Evolutionary conservation across 2,888 invertebrate species (phyloP).

Genomic region (Caenorhabditis zanzibari): DNA sequence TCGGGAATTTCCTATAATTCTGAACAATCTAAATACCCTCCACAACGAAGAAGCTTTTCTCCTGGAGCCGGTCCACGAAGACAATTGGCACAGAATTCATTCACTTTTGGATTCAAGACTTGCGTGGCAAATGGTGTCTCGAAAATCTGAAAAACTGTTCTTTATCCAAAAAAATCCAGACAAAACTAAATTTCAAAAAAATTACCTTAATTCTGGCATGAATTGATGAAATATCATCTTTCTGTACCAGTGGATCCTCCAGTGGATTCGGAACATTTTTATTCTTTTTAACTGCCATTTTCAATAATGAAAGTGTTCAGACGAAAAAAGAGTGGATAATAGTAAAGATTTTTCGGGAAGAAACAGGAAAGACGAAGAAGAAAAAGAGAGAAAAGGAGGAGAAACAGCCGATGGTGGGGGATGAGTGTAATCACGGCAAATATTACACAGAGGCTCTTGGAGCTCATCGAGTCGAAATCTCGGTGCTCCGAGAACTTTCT

Average conservation of each 20-base stretch:
- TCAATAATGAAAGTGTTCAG: neutral
- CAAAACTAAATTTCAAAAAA: neutral
- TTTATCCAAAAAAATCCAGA: no score
- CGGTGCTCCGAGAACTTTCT: conserved; percentile 30
- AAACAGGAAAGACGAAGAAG: conserved; percentile 19
- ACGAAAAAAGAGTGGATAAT: conserved; percentile 9
- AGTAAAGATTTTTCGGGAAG: conserved; percentile 45
- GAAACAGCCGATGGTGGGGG: conserved; percentile 16
- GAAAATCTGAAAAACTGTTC: conserved; percentile 68
- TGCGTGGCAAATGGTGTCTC: conserved; percentile 81
- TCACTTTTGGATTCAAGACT: conserved; percentile 74
- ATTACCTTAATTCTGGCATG: conserved; percentile 71
- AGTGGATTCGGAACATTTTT: conserved; percentile 24
- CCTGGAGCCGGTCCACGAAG: conserved; percentile 72
- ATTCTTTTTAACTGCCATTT: conserved; percentile 48
- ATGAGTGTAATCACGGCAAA: conserved; percentile 66
- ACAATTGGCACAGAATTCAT: conserved; percentile 80
- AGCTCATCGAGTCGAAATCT: conserved; percentile 7
- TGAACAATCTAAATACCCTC: conserved; percentile 49
- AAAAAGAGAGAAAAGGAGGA: conserved; percentile 19
- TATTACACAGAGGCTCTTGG: conserved; percentile 58
- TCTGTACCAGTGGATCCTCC: conserved; percentile 29
- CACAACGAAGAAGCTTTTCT: conserved; percentile 77
- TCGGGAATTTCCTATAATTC: neutral
- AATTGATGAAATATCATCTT: conserved; percentile 70